Evolutionary conservation across 2,888 invertebrate species (phyloP).

Genomic region (Cylloceria caligata): DNA sequence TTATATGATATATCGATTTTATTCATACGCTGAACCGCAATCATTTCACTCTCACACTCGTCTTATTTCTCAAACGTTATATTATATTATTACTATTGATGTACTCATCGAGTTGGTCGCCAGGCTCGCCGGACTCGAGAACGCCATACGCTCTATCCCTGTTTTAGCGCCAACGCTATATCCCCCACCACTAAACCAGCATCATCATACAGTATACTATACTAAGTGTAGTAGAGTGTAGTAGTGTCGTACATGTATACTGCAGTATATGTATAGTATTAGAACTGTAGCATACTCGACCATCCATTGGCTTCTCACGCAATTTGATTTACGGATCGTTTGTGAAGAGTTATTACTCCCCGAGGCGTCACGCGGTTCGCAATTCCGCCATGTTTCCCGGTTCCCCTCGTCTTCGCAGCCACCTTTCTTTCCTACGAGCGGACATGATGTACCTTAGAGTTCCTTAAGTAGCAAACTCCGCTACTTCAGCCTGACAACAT

Average conservation of each 20-base stretch:
- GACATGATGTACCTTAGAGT: slow-evolving; percentile 19
- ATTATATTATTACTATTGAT: slow-evolving; percentile 11
- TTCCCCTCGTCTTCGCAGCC: slow-evolving; percentile 47
- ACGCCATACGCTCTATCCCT: slow-evolving; percentile 7
- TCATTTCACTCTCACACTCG: slow-evolving; percentile 9
- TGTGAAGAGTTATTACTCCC: slow-evolving; percentile 67
- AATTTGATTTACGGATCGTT: slow-evolving; percentile 69
- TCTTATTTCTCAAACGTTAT: not conserved
- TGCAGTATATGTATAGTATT: slow-evolving; percentile 20
- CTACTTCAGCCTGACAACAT: slow-evolving; percentile 33
- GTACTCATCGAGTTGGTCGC: slow-evolving; percentile 30
- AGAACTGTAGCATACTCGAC: slow-evolving; percentile 29
- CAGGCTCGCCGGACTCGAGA: slow-evolving; percentile 35
- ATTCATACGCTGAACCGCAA: not conserved
- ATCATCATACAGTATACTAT: slow-evolving; percentile 17
- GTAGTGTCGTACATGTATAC: slow-evolving; percentile 8
- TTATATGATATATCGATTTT: not conserved
- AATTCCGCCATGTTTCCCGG: slow-evolving; percentile 62
- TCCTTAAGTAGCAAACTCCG: slow-evolving; percentile 10
- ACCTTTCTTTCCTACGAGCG: slow-evolving; percentile 22
- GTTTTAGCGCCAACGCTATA: slow-evolving; percentile 25
- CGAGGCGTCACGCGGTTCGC: slow-evolving; percentile 59
- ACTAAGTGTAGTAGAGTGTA: slow-evolving; percentile 7
- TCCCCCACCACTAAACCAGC: not conserved
- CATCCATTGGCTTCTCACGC: slow-evolving; percentile 59